Percentiles rank a stretch among this genome's conserved stretches.
Conservation (phyloP, 2,113 vertebrate species). For the Heloderma charlesbogerti region DNA sequence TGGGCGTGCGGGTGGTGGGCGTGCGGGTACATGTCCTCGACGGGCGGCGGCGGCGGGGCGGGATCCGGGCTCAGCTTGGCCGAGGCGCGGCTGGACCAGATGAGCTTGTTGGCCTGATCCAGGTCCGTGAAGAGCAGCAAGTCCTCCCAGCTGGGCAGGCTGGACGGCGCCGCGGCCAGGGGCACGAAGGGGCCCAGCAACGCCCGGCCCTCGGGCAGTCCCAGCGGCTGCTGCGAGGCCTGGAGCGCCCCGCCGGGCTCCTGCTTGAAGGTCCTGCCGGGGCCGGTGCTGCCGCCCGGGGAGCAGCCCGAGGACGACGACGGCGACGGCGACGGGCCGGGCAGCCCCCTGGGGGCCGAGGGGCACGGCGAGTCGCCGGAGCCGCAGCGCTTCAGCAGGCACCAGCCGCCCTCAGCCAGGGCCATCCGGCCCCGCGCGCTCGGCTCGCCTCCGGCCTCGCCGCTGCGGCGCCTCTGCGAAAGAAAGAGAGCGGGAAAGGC, state of each 20-base stretch:
- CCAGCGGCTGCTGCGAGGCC: constrained; percentile 36
- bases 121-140: constrained; percentile 93
- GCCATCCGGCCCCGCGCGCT: constrained; percentile 91
- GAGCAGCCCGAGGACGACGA: constrained; percentile 73
- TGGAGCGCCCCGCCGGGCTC: constrained; percentile 66
- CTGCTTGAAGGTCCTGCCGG: constrained; percentile 43
- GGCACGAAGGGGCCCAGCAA: constrained; percentile 79
- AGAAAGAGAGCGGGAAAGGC: not conserved
- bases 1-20: constrained; percentile 74
- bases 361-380: constrained; percentile 83
- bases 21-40: constrained; percentile 96
- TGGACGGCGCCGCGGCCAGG: constrained; percentile 76
- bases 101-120: constrained; percentile 91
- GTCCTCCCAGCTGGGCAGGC: constrained; percentile 86
- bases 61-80: constrained; percentile 86
- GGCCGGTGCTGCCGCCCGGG: constrained; percentile 61
- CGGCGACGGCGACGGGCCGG: constrained; percentile 76
- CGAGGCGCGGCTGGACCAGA: constrained; percentile 87
- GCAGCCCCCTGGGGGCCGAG: constrained; percentile 80
- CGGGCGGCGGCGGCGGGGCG: constrained; percentile 67
- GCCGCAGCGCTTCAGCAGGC: constrained; percentile 90
- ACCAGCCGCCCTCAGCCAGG: constrained; percentile 94
- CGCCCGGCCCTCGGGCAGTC: constrained; percentile 63
- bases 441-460: constrained; percentile 65
- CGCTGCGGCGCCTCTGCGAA: not conserved